Conservation (phyloP, 2,797 vertebrate genomes). For the Coregonus sp. region DNA sequence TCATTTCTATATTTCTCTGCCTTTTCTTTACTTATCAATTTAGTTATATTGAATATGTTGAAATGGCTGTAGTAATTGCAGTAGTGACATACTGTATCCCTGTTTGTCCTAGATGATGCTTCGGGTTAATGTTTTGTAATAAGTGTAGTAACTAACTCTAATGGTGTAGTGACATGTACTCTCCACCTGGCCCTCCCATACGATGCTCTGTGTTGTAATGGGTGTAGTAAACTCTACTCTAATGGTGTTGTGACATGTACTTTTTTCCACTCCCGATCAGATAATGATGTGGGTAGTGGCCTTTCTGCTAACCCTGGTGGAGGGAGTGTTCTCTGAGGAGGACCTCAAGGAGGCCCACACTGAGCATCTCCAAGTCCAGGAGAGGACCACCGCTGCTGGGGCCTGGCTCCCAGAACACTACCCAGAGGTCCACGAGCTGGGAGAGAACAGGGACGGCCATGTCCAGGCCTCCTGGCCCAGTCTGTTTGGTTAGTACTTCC, state of each 20-base stretch:
- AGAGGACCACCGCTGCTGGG: neutral
- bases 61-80: neutral
- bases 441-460: neutral
- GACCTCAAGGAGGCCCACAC: slow-evolving; percentile 36
- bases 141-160: neutral
- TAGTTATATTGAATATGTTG: neutral
- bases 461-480: neutral
- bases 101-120: slow-evolving; percentile 55
- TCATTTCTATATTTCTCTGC: too few relatives aligned
- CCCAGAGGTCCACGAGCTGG: slow-evolving; percentile 4
- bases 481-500: neutral
- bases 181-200: neutral
- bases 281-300: slow-evolving; percentile 49
- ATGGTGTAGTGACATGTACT: neutral
- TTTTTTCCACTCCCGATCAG: slow-evolving; percentile 39
- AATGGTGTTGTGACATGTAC: neutral
- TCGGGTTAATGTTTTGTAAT: slow-evolving; percentile 6
- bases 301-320: slow-evolving; percentile 52
- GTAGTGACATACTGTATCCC: neutral
- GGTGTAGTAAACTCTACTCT: neutral
- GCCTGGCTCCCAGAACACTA: neutral
- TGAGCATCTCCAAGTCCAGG: slow-evolving; percentile 26
- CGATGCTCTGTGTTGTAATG: neutral
- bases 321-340: slow-evolving; percentile 44
- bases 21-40: neutral